These are phyloP conservation scores for Mesocricetus auratus DNA, from an alignment of 2,113 vertebrate genomes.

Conservation along the genomic window DNA sequence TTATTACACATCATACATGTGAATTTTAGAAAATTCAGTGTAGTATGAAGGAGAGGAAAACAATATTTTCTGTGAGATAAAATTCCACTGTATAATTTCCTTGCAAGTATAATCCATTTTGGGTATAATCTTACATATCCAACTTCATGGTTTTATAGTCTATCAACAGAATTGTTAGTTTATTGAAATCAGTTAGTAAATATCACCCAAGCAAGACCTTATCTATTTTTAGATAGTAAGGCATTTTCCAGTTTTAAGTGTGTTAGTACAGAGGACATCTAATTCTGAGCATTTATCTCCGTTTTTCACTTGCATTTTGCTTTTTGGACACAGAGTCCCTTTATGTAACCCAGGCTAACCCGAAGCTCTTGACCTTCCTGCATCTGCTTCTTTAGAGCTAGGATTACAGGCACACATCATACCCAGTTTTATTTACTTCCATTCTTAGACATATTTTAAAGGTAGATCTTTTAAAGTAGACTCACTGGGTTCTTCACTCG, in stretches of 20 bases:
- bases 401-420: background rate
- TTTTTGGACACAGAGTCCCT: background rate
- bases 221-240: background rate
- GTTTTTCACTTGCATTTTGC: background rate
- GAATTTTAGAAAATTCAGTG: constrained; percentile 41
- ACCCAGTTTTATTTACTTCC: background rate
- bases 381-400: background rate
- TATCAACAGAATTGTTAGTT: background rate
- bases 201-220: background rate
- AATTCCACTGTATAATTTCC: background rate
- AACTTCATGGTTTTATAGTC: background rate
- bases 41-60: constrained; percentile 24
- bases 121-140: background rate
- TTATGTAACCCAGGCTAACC: background rate
- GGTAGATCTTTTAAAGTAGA: background rate
- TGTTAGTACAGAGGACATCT: background rate
- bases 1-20: background rate
- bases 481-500: background rate
- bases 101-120: background rate
- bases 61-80: background rate
- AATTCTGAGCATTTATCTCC: background rate
- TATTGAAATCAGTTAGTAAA: constrained; percentile 25
- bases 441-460: background rate
- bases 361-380: background rate
- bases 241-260: constrained; percentile 16